Evolutionary conservation across 37 sponge, comb jelly and placozoan genomes (phyloP).

Genomic region (Tethya wilhelma): DNA sequence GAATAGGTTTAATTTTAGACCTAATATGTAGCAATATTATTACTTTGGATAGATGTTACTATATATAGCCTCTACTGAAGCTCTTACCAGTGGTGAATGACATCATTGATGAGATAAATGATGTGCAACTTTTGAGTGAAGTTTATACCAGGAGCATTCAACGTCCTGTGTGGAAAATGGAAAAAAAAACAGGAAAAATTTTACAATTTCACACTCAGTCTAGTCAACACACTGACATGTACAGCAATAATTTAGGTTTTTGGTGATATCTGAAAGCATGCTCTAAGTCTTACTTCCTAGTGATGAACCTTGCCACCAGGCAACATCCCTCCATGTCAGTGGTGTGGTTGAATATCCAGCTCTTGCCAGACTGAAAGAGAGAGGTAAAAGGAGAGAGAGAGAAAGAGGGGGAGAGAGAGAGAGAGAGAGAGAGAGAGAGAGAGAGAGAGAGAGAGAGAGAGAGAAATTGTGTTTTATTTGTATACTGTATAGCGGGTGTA

Average conservation of each 20-base stretch:
- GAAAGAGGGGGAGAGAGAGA: constrained; percentile 11
- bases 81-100: constrained; percentile 90
- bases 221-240: not conserved
- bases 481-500: too few relatives aligned
- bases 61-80: not conserved
- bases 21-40: constrained; percentile 4
- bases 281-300: constrained; percentile 66
- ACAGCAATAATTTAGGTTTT: too few relatives aligned
- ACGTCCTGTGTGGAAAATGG: constrained; percentile 36
- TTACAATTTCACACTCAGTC: too few relatives aligned
- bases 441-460: constrained; percentile 19
- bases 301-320: constrained; percentile 74
- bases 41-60: not conserved
- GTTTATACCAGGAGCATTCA: constrained; percentile 46
- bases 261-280: too few relatives aligned
- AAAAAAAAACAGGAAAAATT: not conserved
- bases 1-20: not conserved
- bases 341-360: constrained; percentile 84
- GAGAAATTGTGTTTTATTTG: too few relatives aligned
- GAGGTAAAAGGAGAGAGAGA: constrained; percentile 3
- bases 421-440: constrained; percentile 13
- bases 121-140: constrained; percentile 89
- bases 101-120: constrained; percentile 95
- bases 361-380: constrained; percentile 82
- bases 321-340: constrained; percentile 62